Evolutionary conservation across 2,888 invertebrate species (phyloP).

Genomic region (Nomada fabriciana): DNA sequence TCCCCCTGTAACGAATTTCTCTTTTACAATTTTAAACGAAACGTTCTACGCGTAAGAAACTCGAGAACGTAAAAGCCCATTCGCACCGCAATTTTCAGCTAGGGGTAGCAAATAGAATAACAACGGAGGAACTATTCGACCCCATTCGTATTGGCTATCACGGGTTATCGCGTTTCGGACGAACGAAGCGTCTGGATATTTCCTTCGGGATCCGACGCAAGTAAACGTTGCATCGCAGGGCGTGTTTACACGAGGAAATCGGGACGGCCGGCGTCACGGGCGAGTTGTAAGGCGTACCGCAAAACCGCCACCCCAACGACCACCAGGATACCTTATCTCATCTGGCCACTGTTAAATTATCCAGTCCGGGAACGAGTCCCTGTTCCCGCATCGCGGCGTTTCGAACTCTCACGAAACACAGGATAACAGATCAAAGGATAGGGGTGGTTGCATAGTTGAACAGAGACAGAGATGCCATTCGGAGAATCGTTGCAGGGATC

Average conservation of each 20-base stretch:
- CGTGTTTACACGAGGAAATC: constrained; percentile 69
- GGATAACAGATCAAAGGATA: constrained; percentile 28
- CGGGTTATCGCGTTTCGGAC: constrained; percentile 1
- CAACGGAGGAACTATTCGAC: neutral
- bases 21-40: too few relatives aligned
- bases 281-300: constrained; percentile 66
- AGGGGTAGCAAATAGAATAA: neutral
- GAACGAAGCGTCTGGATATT: constrained; percentile 33
- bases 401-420: constrained; percentile 57
- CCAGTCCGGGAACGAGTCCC: constrained; percentile 60
- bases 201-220: constrained; percentile 50
- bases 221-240: constrained; percentile 43
- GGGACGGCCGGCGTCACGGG: constrained; percentile 48
- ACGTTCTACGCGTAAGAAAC: too few relatives aligned
- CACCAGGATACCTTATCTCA: constrained; percentile 76
- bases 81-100: neutral
- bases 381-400: constrained; percentile 48
- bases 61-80: too few relatives aligned
- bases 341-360: constrained; percentile 77
- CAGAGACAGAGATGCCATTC: constrained; percentile 19
- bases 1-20: too few relatives aligned
- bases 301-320: constrained; percentile 69
- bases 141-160: constrained; percentile 13
- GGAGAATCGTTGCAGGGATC: constrained; percentile 1
- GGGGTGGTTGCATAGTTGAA: constrained; percentile 11